Evolutionary conservation across 2,113 vertebrate genomes (phyloP).

Genomic region (Columba livia): DNA sequence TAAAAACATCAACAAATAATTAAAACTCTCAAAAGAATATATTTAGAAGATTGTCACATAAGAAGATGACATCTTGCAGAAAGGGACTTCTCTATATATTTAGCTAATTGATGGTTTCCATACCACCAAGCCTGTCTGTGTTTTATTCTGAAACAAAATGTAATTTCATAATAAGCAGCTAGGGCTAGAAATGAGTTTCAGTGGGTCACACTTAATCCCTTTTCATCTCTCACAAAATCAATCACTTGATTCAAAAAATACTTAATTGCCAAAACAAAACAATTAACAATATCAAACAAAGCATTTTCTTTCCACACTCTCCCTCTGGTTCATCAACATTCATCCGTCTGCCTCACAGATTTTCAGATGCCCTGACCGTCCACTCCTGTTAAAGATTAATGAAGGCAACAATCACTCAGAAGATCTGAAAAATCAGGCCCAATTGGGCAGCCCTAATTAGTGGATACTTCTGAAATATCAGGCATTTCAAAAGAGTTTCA

Average conservation of each 20-base stretch:
- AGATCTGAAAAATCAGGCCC: conserved; percentile 1
- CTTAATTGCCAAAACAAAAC: conserved; percentile 52
- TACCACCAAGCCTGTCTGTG: neutral
- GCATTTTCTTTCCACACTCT: neutral
- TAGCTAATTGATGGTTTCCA: conserved; percentile 40
- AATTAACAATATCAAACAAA: conserved; percentile 45
- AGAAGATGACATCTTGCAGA: neutral
- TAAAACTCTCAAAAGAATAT: conserved; percentile 5
- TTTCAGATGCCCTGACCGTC: neutral
- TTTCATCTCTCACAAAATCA: conserved; percentile 48
- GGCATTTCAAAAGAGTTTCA: neutral
- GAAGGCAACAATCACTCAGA: neutral
- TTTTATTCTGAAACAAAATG: conserved; percentile 41
- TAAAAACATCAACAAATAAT: conserved; percentile 15
- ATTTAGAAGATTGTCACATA: conserved; percentile 1
- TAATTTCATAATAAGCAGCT: conserved; percentile 34
- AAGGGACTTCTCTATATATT: neutral
- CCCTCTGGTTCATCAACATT: neutral
- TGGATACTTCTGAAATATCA: neutral
- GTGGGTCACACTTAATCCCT: conserved; percentile 37
- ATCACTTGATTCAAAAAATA: conserved; percentile 39
- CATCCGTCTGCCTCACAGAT: neutral
- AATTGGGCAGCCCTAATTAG: neutral
- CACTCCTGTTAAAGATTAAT: neutral
- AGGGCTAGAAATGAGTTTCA: conserved; percentile 30